These are phyloP conservation scores for Glareola pratincola DNA, from an alignment of 2,113 vertebrate genomes.

Conservation along the genomic window DNA sequence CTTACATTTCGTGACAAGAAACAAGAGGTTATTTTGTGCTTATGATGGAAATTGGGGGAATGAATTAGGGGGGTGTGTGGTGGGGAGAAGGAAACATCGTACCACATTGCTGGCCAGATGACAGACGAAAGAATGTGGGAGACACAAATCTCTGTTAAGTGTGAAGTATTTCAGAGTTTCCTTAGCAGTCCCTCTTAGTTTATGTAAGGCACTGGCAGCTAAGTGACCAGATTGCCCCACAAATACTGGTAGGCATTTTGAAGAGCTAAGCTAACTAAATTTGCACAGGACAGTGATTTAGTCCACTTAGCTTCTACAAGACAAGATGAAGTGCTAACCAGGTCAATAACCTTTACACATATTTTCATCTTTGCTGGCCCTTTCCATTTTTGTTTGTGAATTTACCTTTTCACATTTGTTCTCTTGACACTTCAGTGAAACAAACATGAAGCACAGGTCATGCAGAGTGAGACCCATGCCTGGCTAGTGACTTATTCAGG, in stretches of 20 bases:
- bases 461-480: not conserved
- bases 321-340: not conserved
- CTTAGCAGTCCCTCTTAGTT: not conserved
- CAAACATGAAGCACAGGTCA: not conserved
- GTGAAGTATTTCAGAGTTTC: not conserved
- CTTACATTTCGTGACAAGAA: not conserved
- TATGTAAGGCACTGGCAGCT: not conserved
- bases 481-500: not conserved
- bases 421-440: not conserved
- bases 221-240: not conserved
- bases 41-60: fast-evolving
- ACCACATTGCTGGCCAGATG: not conserved
- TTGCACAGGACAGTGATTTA: not conserved
- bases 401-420: not conserved
- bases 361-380: not conserved
- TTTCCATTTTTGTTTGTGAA: not conserved
- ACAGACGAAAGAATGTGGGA: not conserved
- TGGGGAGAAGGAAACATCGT: not conserved
- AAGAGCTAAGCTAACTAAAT: not conserved
- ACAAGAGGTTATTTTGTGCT: not conserved
- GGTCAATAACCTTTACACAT: not conserved
- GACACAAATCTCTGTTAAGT: not conserved
- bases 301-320: not conserved
- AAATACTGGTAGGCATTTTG: not conserved
- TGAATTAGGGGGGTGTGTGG: not conserved